Evolutionary conservation across 2,113 vertebrate species (phyloP).

Genomic region (Salminus brasiliensis): DNA sequence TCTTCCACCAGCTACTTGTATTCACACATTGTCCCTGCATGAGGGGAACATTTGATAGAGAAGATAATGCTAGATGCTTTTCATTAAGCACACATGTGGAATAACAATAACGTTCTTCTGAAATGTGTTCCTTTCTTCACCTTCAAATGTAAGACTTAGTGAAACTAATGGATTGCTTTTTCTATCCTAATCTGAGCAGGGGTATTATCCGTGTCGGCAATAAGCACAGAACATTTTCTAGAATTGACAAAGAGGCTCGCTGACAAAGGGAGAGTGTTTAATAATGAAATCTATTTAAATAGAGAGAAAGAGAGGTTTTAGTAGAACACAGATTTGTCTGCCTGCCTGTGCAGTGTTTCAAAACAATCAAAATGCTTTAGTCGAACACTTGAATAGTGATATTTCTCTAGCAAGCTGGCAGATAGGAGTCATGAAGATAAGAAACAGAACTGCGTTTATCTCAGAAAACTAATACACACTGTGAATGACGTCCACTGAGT

Average conservation of each 20-base stretch:
- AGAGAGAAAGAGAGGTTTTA: conserved; percentile 26
- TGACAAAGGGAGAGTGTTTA: conserved; percentile 26
- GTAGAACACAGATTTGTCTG: not conserved
- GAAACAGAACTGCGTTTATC: not conserved
- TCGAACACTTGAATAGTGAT: not conserved
- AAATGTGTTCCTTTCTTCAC: conserved; percentile 1
- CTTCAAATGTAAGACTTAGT: conserved; percentile 3
- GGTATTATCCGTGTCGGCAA: not conserved
- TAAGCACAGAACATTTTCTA: not conserved
- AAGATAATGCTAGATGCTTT: conserved; percentile 33
- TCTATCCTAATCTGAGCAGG: not conserved
- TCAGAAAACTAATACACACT: not conserved
- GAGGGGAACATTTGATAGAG: conserved; percentile 28
- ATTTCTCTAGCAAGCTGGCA: not conserved
- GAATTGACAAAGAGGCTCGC: conserved; percentile 8
- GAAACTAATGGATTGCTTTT: conserved; percentile 39
- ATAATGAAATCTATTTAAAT: conserved; percentile 14
- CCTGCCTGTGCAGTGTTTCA: not conserved
- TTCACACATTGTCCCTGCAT: conserved; percentile 13
- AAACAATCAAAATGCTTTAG: not conserved
- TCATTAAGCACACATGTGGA: conserved; percentile 30
- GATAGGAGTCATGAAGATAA: not conserved
- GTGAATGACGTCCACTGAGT: not conserved
- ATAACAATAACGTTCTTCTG: conserved; percentile 5
- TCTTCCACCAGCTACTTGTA: conserved; percentile 3